Base-by-base conservation (phyloP, 1,140 invertebrate genomes). In the Diuraphis noxia region DNA sequence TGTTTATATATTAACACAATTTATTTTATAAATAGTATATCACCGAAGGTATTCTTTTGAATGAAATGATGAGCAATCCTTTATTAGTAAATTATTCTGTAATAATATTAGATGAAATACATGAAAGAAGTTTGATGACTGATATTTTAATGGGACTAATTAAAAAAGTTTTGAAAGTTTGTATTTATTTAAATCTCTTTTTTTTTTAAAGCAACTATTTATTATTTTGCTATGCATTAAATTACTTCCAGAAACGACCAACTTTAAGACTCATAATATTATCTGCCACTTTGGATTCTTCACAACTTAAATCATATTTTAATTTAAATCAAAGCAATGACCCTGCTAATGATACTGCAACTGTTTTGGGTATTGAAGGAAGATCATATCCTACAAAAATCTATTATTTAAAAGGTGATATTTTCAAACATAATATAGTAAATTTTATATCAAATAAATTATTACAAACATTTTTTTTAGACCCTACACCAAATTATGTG, bases 61-160 rank as follows among this genome's bases (percentile, higher is more conserved):
- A 98, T 72, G 98, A 99, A 95, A 98, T 99, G 95, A 98, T 99
- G 95, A 95, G 95, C 5, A 98, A 99, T 94, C 99, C 99, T 0
- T 94, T 99, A 30, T 94, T 99, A 2, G 96, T 96, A 92, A 96
- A 96, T 92, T 99, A 99, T 93, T 96, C 96, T 72, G 97, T 98
- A 6, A 96, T 99, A 23, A 97, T 99, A 93, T 94, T 99, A 25
- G 99, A 99, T 94, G 99, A 99, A 95, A 98, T 98, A 0, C 99
- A 99, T 93, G 99, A 99, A 94, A 95, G 99, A 91, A 98, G 97
- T 9, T 94, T 99, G 46, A 95, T 99, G 93, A 98, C 98, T 0
- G 99, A 99, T 93, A 97, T 99, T 72, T 94, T 99, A 13, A 96
- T 99, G 95, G 98, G 98, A 9, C 94, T 99, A 1, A 93, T 99